Evolutionary conservation across 2,113 vertebrate species (phyloP).

Genomic region (Protobothrops mucrosquamatus): DNA sequence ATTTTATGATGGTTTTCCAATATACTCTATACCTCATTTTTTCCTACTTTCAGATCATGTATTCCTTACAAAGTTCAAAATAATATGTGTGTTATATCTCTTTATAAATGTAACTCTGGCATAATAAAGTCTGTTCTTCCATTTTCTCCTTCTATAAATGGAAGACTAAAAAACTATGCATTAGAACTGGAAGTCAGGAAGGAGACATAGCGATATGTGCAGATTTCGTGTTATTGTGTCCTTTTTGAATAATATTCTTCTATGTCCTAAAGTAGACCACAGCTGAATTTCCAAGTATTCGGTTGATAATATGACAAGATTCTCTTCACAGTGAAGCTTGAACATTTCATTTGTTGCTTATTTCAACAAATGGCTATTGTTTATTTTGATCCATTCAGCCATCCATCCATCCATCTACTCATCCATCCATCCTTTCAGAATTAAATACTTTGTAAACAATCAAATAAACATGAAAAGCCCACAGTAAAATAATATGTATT

Average conservation of each 20-base stretch:
- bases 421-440: not conserved
- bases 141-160: not conserved
- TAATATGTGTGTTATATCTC: not conserved
- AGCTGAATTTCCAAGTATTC: not conserved
- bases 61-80: not conserved
- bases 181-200: not conserved
- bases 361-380: not conserved
- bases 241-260: not conserved
- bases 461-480: not conserved
- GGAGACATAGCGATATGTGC: not conserved
- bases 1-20: not conserved
- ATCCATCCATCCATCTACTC: no score
- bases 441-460: not conserved
- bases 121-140: not conserved
- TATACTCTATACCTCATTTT: not conserved
- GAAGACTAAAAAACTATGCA: not conserved
- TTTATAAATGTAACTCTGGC: not conserved
- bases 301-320: not conserved
- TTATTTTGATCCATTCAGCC: not conserved
- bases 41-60: not conserved
- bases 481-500: not conserved
- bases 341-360: not conserved
- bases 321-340: not conserved
- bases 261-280: not conserved
- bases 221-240: not conserved